Percentiles rank a stretch among this genome's conserved stretches.
Conservation (phyloP, 2,113 vertebrate genomes). For the Mormyrus lacerda region DNA sequence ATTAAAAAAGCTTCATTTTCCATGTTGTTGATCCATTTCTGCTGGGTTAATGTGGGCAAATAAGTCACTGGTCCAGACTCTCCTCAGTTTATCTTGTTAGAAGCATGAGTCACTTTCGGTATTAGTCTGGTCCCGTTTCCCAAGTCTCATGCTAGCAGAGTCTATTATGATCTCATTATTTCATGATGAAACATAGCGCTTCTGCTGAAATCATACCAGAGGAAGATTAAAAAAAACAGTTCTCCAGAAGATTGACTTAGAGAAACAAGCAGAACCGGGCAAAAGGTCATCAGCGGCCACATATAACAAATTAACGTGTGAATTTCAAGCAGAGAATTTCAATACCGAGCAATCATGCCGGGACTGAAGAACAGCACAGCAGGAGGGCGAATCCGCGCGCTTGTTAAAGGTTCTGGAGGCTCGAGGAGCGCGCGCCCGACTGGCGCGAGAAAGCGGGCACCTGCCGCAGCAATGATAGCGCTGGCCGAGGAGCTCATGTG, state of each 20-base stretch:
- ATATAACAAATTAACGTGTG: background rate
- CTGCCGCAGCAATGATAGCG: background rate
- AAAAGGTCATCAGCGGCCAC: background rate
- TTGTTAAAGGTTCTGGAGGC: background rate
- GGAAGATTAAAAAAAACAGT: background rate
- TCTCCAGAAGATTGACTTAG: background rate
- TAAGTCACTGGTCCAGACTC: background rate
- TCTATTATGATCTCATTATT: background rate
- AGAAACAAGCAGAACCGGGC: background rate
- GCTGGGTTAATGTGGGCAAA: background rate
- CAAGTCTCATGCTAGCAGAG: background rate
- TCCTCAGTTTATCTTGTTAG: background rate
- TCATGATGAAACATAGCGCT: constrained; percentile 1
- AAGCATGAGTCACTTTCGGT: background rate
- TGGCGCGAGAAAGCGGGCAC: background rate
- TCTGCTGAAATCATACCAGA: background rate
- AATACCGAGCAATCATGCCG: background rate
- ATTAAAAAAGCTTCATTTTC: background rate
- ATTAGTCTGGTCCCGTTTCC: background rate
- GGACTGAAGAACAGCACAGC: background rate
- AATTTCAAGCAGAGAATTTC: background rate
- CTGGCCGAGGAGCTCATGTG: background rate
- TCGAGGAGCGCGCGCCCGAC: background rate
- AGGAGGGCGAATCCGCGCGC: background rate
- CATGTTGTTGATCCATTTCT: background rate